phyloP scores from a whole-genome alignment of 2,888 invertebrate genomes.

The Villa cingulata region DNA sequence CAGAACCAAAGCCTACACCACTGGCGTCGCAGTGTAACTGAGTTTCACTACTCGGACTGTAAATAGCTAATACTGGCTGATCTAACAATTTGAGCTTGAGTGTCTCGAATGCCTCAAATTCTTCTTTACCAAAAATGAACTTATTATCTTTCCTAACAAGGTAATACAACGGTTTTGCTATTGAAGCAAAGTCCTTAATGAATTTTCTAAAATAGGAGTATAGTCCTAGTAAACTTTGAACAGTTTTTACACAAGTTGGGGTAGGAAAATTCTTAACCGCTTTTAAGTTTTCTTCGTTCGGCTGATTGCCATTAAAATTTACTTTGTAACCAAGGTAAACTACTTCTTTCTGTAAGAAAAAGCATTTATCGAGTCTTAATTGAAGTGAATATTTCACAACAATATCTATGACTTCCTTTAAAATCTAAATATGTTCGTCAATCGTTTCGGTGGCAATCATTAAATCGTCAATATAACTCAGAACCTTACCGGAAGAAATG shows the following conservation, averaged over 20 bases:
- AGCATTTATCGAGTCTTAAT: no score
- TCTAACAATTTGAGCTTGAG: not conserved
- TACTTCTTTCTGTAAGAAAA: not conserved
- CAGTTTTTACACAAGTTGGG: conserved; percentile 12
- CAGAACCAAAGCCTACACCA: conserved; percentile 14
- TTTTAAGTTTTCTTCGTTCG: no score
- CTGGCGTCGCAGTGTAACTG: conserved; percentile 21
- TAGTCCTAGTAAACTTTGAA: conserved; percentile 19
- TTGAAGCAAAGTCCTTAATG: conserved; percentile 15
- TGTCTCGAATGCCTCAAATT: not conserved
- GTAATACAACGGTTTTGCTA: conserved; percentile 2
- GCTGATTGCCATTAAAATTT: not conserved
- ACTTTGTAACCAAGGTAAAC: not conserved
- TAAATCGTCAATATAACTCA: conserved; percentile 1
- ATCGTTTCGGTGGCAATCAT: not conserved
- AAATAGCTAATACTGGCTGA: conserved; percentile 19
- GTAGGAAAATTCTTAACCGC: conserved; percentile 15
- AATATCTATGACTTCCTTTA: not conserved
- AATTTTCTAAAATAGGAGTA: conserved; percentile 19
- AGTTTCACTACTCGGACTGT: conserved; percentile 15
- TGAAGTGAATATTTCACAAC: no score
- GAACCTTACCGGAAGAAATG: not conserved
- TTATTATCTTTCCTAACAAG: not conserved
- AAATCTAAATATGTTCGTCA: not conserved
- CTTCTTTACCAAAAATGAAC: not conserved